Percentiles rank a stretch among this genome's conserved stretches.
phyloP scores from a whole-genome alignment of 53 echinoderm and acorn worm genomes.

The Henricia sp. region DNA sequence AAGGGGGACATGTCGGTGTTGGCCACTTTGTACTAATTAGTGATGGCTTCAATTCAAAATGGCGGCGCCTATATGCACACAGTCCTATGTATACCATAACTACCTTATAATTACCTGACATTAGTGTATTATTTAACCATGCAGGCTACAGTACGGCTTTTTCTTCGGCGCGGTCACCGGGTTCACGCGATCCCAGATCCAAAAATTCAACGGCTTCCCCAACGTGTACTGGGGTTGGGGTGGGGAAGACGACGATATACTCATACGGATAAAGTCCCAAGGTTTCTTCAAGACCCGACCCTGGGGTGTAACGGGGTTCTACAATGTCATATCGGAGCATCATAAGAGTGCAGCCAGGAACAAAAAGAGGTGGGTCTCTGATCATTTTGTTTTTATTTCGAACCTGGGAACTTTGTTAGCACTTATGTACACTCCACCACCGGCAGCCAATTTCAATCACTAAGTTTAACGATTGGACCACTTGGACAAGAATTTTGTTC shows the following conservation, averaged over 20 bases:
- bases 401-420: too few relatives aligned
- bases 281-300: slow-evolving; percentile 74
- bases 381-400: too few relatives aligned
- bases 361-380: slow-evolving; percentile 68
- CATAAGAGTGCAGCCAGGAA: slow-evolving; percentile 82
- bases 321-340: slow-evolving; percentile 80
- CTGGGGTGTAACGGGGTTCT: slow-evolving; percentile 74
- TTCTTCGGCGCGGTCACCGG: slow-evolving; percentile 91
- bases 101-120: too few relatives aligned
- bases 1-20: too few relatives aligned
- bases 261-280: slow-evolving; percentile 63
- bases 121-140: neutral
- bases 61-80: too few relatives aligned
- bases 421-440: too few relatives aligned
- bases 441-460: too few relatives aligned
- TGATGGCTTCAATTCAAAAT: too few relatives aligned
- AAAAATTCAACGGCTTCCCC: slow-evolving; percentile 86
- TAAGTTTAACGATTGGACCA: too few relatives aligned
- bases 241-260: slow-evolving; percentile 90
- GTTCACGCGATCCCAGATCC: slow-evolving; percentile 82
- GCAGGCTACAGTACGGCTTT: slow-evolving; percentile 72
- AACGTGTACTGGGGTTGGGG: slow-evolving; percentile 98
- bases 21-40: too few relatives aligned
- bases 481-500: too few relatives aligned
- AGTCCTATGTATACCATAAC: too few relatives aligned